phyloP scores from a whole-genome alignment of 2,797 vertebrate species.

The Chiropotes sagulatus region DNA sequence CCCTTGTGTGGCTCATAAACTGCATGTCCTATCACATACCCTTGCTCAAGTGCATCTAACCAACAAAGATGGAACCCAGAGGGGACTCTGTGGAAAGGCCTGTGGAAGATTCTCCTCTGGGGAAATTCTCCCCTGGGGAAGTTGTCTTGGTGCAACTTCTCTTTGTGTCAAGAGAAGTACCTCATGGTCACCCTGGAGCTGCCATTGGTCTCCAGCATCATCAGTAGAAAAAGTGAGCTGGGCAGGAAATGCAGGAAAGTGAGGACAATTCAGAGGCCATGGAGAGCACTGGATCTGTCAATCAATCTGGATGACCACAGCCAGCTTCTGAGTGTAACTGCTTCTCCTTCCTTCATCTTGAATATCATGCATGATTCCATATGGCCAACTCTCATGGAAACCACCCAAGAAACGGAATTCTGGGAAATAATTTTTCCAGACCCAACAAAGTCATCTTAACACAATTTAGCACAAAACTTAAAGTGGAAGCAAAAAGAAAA shows the following conservation, averaged over 20 bases:
- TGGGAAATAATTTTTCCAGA: neutral
- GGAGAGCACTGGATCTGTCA: neutral
- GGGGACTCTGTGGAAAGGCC: neutral
- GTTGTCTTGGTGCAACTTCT: neutral
- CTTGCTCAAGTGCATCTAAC: neutral
- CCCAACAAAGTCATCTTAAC: neutral
- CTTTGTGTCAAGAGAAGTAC: neutral
- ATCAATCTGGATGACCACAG: neutral
- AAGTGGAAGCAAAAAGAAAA: neutral
- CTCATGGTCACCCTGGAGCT: neutral
- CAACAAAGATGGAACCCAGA: neutral
- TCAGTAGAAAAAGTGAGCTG: neutral
- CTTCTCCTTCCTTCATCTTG: neutral
- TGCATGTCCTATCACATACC: neutral
- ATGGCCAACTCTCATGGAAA: neutral
- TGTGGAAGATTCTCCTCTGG: neutral
- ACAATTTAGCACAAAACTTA: neutral
- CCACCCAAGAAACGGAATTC: neutral
- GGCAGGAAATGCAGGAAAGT: neutral
- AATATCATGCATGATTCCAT: neutral
- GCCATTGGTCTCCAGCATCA: neutral
- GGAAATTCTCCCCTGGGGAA: neutral
- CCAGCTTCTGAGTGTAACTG: neutral
- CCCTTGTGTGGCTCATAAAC: neutral
- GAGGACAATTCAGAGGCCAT: neutral